These are phyloP conservation scores for Amniataba percoides DNA, from an alignment of 2,797 vertebrate genomes.

Conservation along the genomic window DNA sequence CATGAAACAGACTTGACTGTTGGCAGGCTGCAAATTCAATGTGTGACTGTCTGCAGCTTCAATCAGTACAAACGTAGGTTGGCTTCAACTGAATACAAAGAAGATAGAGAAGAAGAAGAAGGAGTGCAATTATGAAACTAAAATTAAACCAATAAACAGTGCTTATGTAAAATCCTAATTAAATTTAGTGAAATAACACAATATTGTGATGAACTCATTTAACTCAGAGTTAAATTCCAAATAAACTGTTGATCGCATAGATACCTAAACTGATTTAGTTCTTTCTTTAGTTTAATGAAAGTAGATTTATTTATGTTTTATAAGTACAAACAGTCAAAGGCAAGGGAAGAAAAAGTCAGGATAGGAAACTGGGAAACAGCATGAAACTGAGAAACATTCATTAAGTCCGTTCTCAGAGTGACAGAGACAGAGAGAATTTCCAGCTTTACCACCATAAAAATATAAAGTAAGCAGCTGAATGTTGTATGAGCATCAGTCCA, in stretches of 20 bases:
- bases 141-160: background rate
- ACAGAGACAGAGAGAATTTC: background rate
- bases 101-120: background rate
- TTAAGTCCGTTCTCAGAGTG: background rate
- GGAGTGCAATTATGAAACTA: background rate
- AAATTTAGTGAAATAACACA: background rate
- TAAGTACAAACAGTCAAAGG: background rate
- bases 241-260: background rate
- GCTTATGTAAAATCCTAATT: background rate
- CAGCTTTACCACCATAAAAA: background rate
- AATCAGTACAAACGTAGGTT: slow-evolving; percentile 11
- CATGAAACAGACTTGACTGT: slow-evolving; percentile 5
- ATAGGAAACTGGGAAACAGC: background rate
- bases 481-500: background rate
- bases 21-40: slow-evolving; percentile 19
- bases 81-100: background rate
- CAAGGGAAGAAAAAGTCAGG: background rate
- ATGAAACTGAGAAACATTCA: background rate
- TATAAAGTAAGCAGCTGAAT: background rate
- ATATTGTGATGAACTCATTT: background rate
- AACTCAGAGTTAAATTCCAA: background rate
- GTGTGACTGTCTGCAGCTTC: slow-evolving; percentile 30
- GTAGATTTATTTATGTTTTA: background rate
- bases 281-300: background rate
- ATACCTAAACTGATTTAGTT: background rate